phyloP scores from a whole-genome alignment of 2,888 invertebrate genomes.

The Anthophora plumipes region DNA sequence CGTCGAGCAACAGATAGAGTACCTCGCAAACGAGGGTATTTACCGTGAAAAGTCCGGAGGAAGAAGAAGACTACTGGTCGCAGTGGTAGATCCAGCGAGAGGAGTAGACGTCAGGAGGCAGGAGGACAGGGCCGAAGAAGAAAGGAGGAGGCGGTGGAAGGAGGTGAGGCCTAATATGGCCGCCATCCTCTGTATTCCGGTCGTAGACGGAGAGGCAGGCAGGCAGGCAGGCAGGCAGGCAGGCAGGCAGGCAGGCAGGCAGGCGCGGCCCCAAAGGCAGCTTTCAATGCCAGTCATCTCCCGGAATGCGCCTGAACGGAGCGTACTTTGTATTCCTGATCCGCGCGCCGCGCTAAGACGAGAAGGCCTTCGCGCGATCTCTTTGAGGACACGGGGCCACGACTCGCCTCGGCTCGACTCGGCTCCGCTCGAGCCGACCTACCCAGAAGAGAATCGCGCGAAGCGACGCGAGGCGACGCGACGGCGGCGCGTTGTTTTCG shows the following conservation, averaged over 20 bases:
- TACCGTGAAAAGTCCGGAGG: constrained; percentile 14
- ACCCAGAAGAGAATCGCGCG: constrained; percentile 20
- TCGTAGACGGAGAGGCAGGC: constrained; percentile 75
- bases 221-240: constrained; percentile 73
- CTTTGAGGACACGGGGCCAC: constrained; percentile 76
- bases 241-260: constrained; percentile 71
- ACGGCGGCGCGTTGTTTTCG: constrained; percentile 27
- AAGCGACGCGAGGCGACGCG: neutral
- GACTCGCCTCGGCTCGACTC: constrained; percentile 52
- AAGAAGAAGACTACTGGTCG: neutral
- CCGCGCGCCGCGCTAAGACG: constrained; percentile 66
- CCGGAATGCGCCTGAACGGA: constrained; percentile 79
- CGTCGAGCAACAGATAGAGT: neutral
- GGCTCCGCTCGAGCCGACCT: constrained; percentile 32
- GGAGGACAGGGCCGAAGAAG: constrained; percentile 36
- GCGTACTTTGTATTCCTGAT: constrained; percentile 81
- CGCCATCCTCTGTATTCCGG: constrained; percentile 83
- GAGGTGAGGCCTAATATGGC: constrained; percentile 80
- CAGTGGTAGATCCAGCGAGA: neutral
- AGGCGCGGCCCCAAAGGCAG: constrained; percentile 78
- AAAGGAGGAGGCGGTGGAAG: constrained; percentile 64
- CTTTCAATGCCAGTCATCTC: constrained; percentile 84
- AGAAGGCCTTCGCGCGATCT: constrained; percentile 77
- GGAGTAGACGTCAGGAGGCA: constrained; percentile 12
- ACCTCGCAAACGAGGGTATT: neutral